These are phyloP conservation scores for Anoplophora glabripennis DNA, from an alignment of 1,140 invertebrate species.

Conservation along the genomic window DNA sequence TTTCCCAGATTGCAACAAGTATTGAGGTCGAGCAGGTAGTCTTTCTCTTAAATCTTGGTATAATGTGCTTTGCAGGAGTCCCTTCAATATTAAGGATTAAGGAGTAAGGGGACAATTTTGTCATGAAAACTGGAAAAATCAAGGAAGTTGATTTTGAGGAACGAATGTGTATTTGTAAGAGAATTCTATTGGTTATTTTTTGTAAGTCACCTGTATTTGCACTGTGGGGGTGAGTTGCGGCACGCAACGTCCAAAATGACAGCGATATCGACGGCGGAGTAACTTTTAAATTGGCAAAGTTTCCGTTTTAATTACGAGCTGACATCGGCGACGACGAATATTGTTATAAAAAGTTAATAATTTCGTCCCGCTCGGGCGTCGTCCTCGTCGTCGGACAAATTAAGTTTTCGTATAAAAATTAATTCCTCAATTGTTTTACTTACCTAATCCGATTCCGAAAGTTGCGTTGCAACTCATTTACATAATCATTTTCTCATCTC, in stretches of 20 bases:
- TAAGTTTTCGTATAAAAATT: constrained; percentile 18
- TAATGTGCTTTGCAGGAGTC: too few relatives aligned
- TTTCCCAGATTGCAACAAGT: too few relatives aligned
- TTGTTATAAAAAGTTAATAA: constrained; percentile 16
- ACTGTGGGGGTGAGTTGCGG: too few relatives aligned
- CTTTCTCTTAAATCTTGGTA: too few relatives aligned
- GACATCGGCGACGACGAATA: constrained; percentile 6
- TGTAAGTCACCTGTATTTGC: too few relatives aligned
- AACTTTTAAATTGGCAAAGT: constrained; percentile 8
- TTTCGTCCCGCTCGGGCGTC: not conserved
- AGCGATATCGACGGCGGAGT: not conserved
- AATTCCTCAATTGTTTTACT: constrained; percentile 18
- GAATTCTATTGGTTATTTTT: too few relatives aligned
- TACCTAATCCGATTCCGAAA: constrained; percentile 8
- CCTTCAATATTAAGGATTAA: too few relatives aligned
- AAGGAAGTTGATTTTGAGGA: too few relatives aligned
- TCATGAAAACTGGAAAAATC: too few relatives aligned
- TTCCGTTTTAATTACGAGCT: constrained; percentile 15
- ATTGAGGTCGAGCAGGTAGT: too few relatives aligned
- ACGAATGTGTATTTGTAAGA: too few relatives aligned
- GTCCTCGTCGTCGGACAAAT: constrained; percentile 10
- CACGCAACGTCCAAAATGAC: not conserved
- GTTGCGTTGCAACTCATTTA: constrained; percentile 12
- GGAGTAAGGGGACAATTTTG: too few relatives aligned
- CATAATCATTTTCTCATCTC: constrained; percentile 14